phyloP scores from a whole-genome alignment of 2,888 invertebrate species.

The Cecidostiba fungosa region DNA sequence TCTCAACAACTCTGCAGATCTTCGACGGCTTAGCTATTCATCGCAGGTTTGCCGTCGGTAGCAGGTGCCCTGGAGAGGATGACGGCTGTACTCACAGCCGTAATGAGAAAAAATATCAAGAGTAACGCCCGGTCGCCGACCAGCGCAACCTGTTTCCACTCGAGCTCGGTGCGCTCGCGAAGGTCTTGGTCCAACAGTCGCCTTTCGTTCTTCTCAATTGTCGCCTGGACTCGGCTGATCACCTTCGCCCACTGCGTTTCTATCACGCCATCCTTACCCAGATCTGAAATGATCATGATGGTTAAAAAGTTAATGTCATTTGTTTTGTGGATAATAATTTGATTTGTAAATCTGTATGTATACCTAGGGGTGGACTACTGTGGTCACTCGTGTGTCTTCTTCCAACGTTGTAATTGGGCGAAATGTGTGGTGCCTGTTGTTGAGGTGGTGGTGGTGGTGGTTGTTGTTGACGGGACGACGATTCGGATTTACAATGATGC shows the following conservation, averaged over 20 bases:
- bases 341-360: neutral
- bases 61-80: constrained; percentile 87
- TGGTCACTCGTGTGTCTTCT: constrained; percentile 62
- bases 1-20: neutral
- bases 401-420: constrained; percentile 60
- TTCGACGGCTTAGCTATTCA: constrained; percentile 8
- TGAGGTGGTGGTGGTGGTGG: constrained; percentile 66
- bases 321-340: neutral
- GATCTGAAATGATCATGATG: constrained; percentile 22
- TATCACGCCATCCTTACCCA: constrained; percentile 79
- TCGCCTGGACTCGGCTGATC: constrained; percentile 86
- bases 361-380: constrained; percentile 72
- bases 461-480: constrained; percentile 68
- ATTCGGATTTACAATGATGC: constrained; percentile 72
- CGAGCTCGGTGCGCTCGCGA: constrained; percentile 89
- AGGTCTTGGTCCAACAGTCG: constrained; percentile 90
- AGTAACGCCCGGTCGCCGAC: constrained; percentile 91
- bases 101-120: constrained; percentile 88
- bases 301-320: neutral
- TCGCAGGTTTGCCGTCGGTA: constrained; percentile 47
- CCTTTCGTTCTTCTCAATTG: constrained; percentile 90
- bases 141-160: constrained; percentile 91
- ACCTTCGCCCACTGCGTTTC: constrained; percentile 86
- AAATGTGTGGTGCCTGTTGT: constrained; percentile 61
- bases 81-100: constrained; percentile 89